phyloP scores from a whole-genome alignment of 1,140 invertebrate species.

The Zaprionus nigranus region DNA sequence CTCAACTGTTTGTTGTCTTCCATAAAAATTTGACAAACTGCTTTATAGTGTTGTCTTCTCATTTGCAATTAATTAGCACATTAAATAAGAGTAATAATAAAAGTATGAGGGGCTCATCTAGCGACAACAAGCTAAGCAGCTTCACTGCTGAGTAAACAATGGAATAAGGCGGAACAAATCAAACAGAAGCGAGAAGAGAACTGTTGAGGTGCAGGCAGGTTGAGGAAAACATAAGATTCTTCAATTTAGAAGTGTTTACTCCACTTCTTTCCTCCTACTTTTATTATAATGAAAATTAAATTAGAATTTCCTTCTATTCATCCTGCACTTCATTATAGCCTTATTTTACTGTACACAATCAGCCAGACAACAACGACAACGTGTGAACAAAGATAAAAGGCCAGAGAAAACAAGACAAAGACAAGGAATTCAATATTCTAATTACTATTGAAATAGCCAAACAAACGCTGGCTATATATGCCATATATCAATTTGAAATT shows the following conservation, averaged over 20 bases:
- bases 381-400: slow-evolving; percentile 1
- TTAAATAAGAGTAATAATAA: slow-evolving; percentile 25
- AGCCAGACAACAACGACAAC: background rate
- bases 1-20: background rate
- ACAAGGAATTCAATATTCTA: background rate
- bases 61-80: slow-evolving; percentile 30
- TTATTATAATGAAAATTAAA: too few species aligned
- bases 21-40: background rate
- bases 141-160: slow-evolving; percentile 23
- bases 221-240: background rate
- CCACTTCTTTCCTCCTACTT: background rate
- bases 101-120: slow-evolving; percentile 5
- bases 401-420: background rate
- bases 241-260: background rate
- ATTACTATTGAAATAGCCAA: background rate
- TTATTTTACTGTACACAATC: background rate
- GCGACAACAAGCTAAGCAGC: background rate
- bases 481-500: background rate
- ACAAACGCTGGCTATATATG: background rate
- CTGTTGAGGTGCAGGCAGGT: background rate
- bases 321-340: background rate
- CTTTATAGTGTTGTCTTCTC: background rate
- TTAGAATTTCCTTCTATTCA: background rate
- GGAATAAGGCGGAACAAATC: background rate
- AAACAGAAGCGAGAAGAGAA: background rate